Conservation (phyloP, 2,888 invertebrate species). For the Lottia scabra region DNA sequence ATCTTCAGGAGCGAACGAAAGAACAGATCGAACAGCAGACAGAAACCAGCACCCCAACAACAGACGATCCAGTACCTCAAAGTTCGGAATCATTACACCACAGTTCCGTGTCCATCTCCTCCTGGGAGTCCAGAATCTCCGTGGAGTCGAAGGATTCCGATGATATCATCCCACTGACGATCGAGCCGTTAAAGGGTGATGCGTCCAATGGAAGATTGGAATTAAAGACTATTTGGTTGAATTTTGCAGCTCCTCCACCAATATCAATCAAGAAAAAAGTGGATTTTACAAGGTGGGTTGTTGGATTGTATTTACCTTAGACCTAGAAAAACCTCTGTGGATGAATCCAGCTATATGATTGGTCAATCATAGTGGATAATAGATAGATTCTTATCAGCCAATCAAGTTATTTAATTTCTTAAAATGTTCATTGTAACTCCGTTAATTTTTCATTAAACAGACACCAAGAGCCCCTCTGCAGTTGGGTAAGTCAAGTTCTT, state of each 20-base stretch:
- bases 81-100: constrained; percentile 30
- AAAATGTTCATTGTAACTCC: too few species aligned
- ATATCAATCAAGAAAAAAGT: constrained; percentile 94
- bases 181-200: constrained; percentile 63
- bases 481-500: too few species aligned
- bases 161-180: constrained; percentile 20
- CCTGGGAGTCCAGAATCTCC: constrained; percentile 52
- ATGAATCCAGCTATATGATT: too few species aligned
- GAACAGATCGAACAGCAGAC: constrained; percentile 24
- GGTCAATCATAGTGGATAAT: too few species aligned
- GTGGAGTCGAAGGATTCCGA: constrained; percentile 38
- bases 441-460: too few species aligned
- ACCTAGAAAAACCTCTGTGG: too few species aligned
- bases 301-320: too few species aligned
- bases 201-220: constrained; percentile 86
- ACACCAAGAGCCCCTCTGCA: too few species aligned
- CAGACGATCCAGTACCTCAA: constrained; percentile 34
- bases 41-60: constrained; percentile 23
- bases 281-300: constrained; percentile 85
- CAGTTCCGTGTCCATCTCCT: constrained; percentile 29
- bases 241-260: constrained; percentile 95
- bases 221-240: constrained; percentile 93
- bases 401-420: too few species aligned
- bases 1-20: constrained; percentile 21
- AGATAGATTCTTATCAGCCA: too few species aligned